These are phyloP conservation scores for Archips crataeganus DNA, from an alignment of 2,888 invertebrate genomes.

Conservation along the genomic window DNA sequence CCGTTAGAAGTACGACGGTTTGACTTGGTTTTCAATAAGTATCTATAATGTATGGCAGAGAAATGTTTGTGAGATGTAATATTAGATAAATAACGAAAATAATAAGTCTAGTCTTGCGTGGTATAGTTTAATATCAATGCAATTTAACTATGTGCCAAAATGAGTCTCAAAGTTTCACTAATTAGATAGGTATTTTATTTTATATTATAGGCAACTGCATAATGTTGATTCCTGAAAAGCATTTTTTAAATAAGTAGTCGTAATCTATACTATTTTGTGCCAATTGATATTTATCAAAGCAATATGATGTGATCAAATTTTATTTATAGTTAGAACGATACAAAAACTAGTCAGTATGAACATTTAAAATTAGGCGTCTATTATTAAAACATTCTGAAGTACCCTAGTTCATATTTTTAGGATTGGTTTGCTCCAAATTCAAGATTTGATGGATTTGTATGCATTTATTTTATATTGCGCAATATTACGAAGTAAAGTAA, in stretches of 20 bases:
- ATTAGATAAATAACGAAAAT: too few species aligned
- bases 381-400: neutral
- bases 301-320: slow-evolving; percentile 16
- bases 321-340: neutral
- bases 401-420: too few species aligned
- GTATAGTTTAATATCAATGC: too few species aligned
- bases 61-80: too few species aligned
- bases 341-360: slow-evolving; percentile 21
- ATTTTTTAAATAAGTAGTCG: neutral
- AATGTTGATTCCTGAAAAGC: neutral
- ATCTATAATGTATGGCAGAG: too few species aligned
- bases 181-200: neutral
- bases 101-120: too few species aligned
- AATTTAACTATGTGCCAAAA: neutral
- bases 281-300: slow-evolving; percentile 8
- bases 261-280: slow-evolving; percentile 2
- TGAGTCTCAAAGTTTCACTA: neutral
- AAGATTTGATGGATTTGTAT: too few species aligned
- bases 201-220: neutral
- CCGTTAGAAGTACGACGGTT: too few species aligned
- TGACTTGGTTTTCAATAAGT: too few species aligned
- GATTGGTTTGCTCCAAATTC: neutral
- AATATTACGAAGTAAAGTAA: too few species aligned
- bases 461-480: too few species aligned
- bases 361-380: neutral